Conservation (phyloP, 1,140 invertebrate species). For the Drosophila setifemur region DNA sequence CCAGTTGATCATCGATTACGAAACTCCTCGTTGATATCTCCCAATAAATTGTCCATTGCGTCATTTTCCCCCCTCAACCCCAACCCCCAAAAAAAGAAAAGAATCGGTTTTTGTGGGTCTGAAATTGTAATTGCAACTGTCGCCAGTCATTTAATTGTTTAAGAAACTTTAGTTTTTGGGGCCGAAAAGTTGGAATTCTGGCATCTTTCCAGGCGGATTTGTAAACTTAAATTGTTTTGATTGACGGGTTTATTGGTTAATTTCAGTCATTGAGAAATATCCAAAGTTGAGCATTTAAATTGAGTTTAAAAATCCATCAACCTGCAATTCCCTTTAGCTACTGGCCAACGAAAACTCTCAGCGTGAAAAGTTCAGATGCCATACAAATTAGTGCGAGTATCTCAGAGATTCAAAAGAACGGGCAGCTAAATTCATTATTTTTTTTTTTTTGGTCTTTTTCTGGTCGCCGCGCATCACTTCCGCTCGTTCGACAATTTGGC, state of each 20-base stretch:
- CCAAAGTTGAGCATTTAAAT: too few species aligned
- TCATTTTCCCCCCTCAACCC: too few species aligned
- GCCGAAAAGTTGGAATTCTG: too few species aligned
- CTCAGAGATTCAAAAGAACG: slow-evolving; percentile 22
- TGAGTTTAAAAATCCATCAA: not conserved
- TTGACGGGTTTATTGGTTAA: not conserved
- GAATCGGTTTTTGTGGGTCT: not conserved
- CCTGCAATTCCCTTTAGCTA: not conserved
- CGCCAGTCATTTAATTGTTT: slow-evolving; percentile 30
- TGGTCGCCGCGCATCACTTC: slow-evolving; percentile 33
- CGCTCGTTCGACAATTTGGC: slow-evolving; percentile 18
- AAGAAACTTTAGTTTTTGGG: not conserved
- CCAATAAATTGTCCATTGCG: slow-evolving; percentile 54
- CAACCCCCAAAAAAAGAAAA: not conserved
- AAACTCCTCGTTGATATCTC: slow-evolving; percentile 27
- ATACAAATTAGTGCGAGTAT: slow-evolving; percentile 23
- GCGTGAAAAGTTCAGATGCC: not conserved
- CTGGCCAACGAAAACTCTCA: slow-evolving; percentile 1
- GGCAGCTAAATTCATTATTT: slow-evolving; percentile 23
- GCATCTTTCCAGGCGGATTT: slow-evolving; percentile 15
- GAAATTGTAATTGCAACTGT: slow-evolving; percentile 14
- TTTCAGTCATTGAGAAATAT: too few species aligned
- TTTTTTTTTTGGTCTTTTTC: slow-evolving; percentile 8
- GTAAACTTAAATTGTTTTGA: slow-evolving; percentile 3
- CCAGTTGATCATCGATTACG: slow-evolving; percentile 16